phyloP scores from a whole-genome alignment of 2,113 vertebrate species.

The Cavia aperea region DNA sequence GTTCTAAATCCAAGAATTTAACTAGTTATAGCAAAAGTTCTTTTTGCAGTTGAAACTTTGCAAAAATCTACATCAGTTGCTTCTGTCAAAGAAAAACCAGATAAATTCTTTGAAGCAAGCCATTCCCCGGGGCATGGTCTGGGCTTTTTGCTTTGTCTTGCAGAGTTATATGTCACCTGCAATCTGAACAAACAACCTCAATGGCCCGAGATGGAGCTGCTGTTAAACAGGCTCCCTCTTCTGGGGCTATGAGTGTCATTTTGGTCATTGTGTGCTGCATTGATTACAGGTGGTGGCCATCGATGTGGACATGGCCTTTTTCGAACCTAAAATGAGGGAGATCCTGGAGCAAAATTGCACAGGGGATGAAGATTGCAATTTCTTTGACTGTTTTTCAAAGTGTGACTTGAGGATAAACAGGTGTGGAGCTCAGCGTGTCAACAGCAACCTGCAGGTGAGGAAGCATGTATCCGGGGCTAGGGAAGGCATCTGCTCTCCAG shows the following conservation, averaged over 20 bases:
- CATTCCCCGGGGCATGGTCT: neutral
- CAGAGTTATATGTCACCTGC: too few species aligned
- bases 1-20: neutral
- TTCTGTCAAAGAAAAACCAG: neutral
- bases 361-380: conserved; percentile 91
- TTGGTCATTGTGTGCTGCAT: conserved; percentile 19
- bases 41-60: neutral
- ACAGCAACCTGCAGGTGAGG: conserved; percentile 94
- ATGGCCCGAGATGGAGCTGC: fast-evolving
- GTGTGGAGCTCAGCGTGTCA: conserved; percentile 84
- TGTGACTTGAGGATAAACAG: conserved; percentile 80
- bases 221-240: fast-evolving
- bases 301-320: conserved; percentile 99
- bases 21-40: neutral
- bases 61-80: fast-evolving
- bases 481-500: neutral
- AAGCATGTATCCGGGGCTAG: fast-evolving
- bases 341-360: conserved; percentile 97
- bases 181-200: too few species aligned
- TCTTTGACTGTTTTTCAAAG: conserved; percentile 95
- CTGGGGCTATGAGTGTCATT: fast-evolving
- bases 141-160: neutral
- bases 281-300: conserved; percentile 91
- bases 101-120: neutral
- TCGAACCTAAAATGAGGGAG: conserved; percentile 96